phyloP scores from a whole-genome alignment of 2,797 vertebrate species.

The Anabacerthia variegaticeps region DNA sequence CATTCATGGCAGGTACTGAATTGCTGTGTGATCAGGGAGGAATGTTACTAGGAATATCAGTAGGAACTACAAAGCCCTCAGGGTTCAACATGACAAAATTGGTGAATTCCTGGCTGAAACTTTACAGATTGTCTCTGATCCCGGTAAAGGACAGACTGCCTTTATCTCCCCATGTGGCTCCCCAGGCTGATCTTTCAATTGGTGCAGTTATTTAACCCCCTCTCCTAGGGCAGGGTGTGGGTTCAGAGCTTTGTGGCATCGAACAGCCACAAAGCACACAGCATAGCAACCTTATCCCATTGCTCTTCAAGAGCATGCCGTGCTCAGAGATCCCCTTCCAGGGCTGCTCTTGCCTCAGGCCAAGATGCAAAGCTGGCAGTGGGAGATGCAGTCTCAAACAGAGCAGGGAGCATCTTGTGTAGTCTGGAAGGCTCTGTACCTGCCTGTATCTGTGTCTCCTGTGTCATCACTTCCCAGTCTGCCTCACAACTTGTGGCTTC shows the following conservation, averaged over 20 bases:
- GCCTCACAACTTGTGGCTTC: neutral
- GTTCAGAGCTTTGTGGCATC: neutral
- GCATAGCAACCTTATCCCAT: neutral
- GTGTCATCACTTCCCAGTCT: neutral
- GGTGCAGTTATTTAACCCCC: neutral
- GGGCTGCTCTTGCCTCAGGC: neutral
- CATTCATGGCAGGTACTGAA: neutral
- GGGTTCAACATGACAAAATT: neutral
- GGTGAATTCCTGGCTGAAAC: neutral
- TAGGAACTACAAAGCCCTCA: neutral
- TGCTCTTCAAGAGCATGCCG: neutral
- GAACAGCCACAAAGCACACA: accelerated
- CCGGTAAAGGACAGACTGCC: neutral
- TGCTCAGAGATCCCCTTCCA: neutral
- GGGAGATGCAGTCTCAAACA: neutral
- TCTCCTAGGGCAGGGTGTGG: neutral
- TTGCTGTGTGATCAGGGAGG: neutral
- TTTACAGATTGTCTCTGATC: neutral
- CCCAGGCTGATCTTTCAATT: neutral
- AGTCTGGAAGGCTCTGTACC: neutral
- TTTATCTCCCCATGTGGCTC: neutral
- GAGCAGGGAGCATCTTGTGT: neutral
- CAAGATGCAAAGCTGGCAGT: neutral
- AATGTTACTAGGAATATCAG: neutral
- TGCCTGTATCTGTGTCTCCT: neutral